phyloP scores from a whole-genome alignment of 2,888 invertebrate species.

The Mythimna impura region DNA sequence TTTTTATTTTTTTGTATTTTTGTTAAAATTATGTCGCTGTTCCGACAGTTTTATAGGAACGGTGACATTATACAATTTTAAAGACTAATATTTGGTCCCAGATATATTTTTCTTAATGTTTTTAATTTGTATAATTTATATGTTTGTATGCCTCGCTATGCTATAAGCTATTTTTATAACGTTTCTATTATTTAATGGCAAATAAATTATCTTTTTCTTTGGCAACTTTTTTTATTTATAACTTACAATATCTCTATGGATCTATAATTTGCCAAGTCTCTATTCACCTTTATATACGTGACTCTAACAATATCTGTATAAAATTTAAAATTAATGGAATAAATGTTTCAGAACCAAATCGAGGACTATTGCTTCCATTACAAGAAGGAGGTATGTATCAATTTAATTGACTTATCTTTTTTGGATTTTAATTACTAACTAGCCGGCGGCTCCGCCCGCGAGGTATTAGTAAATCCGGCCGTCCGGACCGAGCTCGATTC shows the following conservation, averaged over 20 bases:
- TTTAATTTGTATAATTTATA: neutral
- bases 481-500: no score
- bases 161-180: neutral
- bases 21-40: neutral
- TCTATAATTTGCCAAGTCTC: neutral
- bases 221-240: neutral
- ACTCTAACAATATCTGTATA: neutral
- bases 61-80: neutral
- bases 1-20: no score
- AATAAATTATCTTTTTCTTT: neutral
- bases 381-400: constrained; percentile 27
- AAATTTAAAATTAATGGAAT: neutral
- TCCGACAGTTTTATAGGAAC: neutral
- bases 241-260: neutral
- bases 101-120: neutral
- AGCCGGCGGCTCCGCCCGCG: no score
- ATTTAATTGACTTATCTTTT: neutral
- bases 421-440: neutral
- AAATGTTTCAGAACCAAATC: constrained; percentile 14
- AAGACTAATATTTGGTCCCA: neutral
- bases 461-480: no score
- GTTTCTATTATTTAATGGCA: neutral
- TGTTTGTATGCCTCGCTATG: neutral
- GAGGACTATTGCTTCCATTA: constrained; percentile 16
- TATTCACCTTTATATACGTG: neutral